Conservation (phyloP, 2,888 invertebrate genomes). For the Drosophila paranaensis region DNA sequence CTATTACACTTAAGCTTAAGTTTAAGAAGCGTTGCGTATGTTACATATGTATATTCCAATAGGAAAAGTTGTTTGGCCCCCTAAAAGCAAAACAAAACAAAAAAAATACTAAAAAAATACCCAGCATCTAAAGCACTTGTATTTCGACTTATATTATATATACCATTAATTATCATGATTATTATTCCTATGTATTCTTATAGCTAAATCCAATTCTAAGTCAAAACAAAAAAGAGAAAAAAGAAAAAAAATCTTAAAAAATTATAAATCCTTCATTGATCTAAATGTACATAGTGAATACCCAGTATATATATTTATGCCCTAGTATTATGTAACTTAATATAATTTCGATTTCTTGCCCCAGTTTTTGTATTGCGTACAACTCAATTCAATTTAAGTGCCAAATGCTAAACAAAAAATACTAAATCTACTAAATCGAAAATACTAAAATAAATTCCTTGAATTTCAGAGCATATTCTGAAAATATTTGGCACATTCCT, state of each 20-base stretch:
- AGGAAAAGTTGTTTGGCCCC: conserved; percentile 31
- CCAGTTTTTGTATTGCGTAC: conserved; percentile 2
- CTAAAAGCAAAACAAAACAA: not conserved
- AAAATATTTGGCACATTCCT: conserved; percentile 7
- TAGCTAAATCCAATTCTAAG: conserved; percentile 18
- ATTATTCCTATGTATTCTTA: conserved; percentile 28
- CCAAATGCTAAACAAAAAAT: conserved; percentile 7
- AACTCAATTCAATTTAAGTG: conserved; percentile 15
- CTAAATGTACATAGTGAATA: conserved; percentile 37
- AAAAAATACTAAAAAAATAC: not conserved
- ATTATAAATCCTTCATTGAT: conserved; percentile 12
- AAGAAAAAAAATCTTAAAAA: not conserved
- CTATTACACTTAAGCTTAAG: conserved; percentile 22
- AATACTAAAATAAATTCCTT: not conserved
- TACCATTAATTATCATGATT: conserved; percentile 21
- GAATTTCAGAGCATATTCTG: not conserved
- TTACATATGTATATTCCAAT: conserved; percentile 28
- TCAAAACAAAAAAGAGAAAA: conserved; percentile 2
- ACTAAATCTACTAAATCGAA: not conserved
- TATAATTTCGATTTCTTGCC: conserved; percentile 3
- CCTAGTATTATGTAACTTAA: conserved; percentile 17
- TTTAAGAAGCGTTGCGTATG: conserved; percentile 16
- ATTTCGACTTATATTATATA: conserved; percentile 19
- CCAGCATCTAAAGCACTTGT: conserved; percentile 14
- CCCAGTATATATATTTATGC: conserved; percentile 15